Evolutionary conservation across 2,113 vertebrate genomes (phyloP), one percentile per base, ranked within the genome.

Genomic region (Elachura formosa): DNA sequence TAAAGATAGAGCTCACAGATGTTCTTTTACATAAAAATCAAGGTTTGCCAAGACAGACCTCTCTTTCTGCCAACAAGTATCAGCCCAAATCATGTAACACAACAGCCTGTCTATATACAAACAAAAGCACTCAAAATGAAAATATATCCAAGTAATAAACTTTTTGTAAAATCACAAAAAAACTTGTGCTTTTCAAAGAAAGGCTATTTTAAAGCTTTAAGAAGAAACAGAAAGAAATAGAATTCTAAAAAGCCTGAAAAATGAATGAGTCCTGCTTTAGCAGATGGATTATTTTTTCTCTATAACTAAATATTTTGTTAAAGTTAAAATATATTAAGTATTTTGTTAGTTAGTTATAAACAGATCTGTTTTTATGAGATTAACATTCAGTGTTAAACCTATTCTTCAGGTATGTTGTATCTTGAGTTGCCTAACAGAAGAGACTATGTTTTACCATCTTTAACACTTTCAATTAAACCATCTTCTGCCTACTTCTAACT

Each of bases 131-230:
- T 80, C 49, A 73, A 79, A 91, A 72, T 79, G 5, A 90, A 87
- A 94, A 93, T 63, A 85, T 10, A 85, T 45, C 25, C 24, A 46
- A 92, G 23, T 59, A 71, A 84, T 95, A 94, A 80, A 93, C 85
- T 6, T 64, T 40, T 43, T 36, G 29, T 66, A 82, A 89, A 92
- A 64, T 48, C 82, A 36, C 2, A 15, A 36, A 38, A 66, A 78
- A 17, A 9, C n/a, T 28, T 33, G 21, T 78, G 12, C 25, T 62
- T 78, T 84, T 52, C 55, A 16, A 59, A 89, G 56, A 94, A 84
- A 33, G 5, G 25, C 16, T 91, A 41, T 41, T 92, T 82, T 38
- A 73, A 94, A 91, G 63, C 8, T 69, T 89, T 83, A 24, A 73
- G 68, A 81, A 78, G 6, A 84, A 63, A 49, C 4, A 62, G 43